Base-by-base conservation (phyloP, 2,888 invertebrate genomes). In the Hypomecis punctinalis region DNA sequence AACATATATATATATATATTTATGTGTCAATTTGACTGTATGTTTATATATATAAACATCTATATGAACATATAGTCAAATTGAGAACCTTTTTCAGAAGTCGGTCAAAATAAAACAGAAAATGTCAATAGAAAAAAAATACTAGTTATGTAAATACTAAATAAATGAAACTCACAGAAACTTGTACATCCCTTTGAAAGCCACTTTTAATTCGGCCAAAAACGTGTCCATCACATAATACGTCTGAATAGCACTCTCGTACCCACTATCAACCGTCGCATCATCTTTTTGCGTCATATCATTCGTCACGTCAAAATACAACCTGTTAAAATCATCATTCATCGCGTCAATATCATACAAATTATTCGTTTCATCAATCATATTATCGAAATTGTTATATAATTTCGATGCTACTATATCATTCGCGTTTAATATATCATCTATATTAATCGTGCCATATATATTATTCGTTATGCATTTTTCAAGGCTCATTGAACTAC, bases 131-230 rank as follows among this genome's bases (percentile, higher is more conserved):
- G 23, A 23, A 3, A 23, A 23, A 23, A 23, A 23, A 1, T 23
- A 23, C 23, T 1, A 23, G 3, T 23, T 23, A 23, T 23, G 23
- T 23, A 23, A 23, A 23, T 39, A 39, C 39, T 39, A 39, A 39
- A 9, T 5, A 8, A 39, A 9, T 8, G 54, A 42, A 64, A 88
- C 89, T 88, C 71, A 89, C 89, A 88, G 75, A 65, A 86, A 87
- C 1, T 62, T 53, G 42, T 79, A 77, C 8, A 85, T 75, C 0
- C 58, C 36, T 23, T 76, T 77, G 6, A 86, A 81, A 0, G 80
- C 69, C 0, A 13, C 40, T 40, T 78, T 79, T 0, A 89, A 9
- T 36, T 86, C 79, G 0, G 40, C 58, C 0, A 87, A 71, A 69
- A 86, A 88, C 0, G 67, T 67, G 11, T 79, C 79, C 0, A 82